phyloP scores from a whole-genome alignment of 2,113 vertebrate species.

The Ceyx cyanopectus region DNA sequence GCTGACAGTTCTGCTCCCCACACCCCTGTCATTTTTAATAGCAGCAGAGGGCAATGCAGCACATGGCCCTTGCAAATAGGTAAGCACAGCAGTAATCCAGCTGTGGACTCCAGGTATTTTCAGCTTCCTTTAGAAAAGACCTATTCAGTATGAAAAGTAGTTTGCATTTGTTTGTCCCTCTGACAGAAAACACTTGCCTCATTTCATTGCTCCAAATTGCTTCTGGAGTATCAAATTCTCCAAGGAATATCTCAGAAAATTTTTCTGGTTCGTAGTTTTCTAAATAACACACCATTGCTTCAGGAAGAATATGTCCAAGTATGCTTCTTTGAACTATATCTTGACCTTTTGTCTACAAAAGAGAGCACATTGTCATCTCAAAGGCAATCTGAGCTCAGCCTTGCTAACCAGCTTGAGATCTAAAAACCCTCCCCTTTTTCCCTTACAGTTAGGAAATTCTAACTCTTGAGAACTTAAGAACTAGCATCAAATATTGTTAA shows the following conservation, averaged over 20 bases:
- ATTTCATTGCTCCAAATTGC: slow-evolving; percentile 99
- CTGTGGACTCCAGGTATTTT: background rate
- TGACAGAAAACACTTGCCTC: slow-evolving; percentile 81
- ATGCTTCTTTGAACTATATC: slow-evolving; percentile 97
- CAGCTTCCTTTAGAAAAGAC: background rate
- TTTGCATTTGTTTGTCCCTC: background rate
- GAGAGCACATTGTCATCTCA: background rate
- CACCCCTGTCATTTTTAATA: background rate
- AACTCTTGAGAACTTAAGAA: background rate
- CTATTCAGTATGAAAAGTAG: background rate
- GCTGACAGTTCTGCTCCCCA: background rate
- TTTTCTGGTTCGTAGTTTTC: slow-evolving; percentile 98
- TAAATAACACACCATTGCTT: slow-evolving; percentile 99
- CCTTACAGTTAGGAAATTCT: background rate
- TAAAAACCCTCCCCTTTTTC: background rate
- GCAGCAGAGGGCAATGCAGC: background rate
- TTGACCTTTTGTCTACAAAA: slow-evolving; percentile 89
- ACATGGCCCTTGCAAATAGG: background rate
- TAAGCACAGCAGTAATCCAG: background rate
- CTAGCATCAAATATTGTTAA: background rate
- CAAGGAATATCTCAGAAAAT: slow-evolving; percentile 98
- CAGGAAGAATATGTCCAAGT: slow-evolving; percentile 93
- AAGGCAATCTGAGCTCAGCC: background rate
- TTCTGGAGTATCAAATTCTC: slow-evolving; percentile 98
- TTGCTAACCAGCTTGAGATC: background rate